Base-by-base conservation (phyloP, 2,113 vertebrate genomes). In the Corythornis cristatus region DNA sequence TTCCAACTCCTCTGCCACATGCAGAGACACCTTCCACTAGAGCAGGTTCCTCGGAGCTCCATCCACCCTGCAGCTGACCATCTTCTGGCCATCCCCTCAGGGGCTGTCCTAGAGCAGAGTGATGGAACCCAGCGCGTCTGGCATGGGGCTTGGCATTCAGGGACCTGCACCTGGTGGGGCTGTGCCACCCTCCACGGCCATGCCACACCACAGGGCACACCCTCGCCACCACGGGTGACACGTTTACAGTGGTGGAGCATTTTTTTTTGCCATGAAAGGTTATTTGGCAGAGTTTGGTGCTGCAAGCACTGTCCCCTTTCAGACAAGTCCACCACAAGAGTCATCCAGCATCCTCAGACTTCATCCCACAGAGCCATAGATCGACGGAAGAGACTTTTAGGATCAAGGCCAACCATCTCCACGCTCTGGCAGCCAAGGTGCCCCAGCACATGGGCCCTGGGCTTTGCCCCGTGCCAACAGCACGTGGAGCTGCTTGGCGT, bases 401-500 rank as follows among this genome's bases (percentile, higher is more conserved):
- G 54, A 31, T 29, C 16, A 29, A 54, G 53, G 10, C 29, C 54
- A n/a, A 56, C 29, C 54, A 16, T 9, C 33, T n/a, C 46, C 2
- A 1, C 0, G 10, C 20, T 61, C 22, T 58, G 0, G 0, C 42
- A 40, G 64, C 46, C 3, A 3, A 66, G 16, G 19, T 5, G 0
- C n/a, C 35, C 58, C 68, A 42, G 46, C 25, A 14, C 9, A 3
- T 8, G 1, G 3, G 19, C 7, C 51, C 11, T 56, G 37, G 71
- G 43, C n/a, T 83, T 21, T 11, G 35, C n/a, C 48, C 33, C 1
- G 2, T 3, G 5, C n/a, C 68, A 21, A 46, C 35, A 51, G 58
- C 37, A 54, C 14, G 0, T 17, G 45, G 51, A 58, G 65, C n/a
- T 0, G 0, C 42, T 26, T 12, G 31, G 72, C 12, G 3, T 62